These are phyloP conservation scores for Etia nguti DNA, from an alignment of 2,113 vertebrate species.

Conservation along the genomic window DNA sequence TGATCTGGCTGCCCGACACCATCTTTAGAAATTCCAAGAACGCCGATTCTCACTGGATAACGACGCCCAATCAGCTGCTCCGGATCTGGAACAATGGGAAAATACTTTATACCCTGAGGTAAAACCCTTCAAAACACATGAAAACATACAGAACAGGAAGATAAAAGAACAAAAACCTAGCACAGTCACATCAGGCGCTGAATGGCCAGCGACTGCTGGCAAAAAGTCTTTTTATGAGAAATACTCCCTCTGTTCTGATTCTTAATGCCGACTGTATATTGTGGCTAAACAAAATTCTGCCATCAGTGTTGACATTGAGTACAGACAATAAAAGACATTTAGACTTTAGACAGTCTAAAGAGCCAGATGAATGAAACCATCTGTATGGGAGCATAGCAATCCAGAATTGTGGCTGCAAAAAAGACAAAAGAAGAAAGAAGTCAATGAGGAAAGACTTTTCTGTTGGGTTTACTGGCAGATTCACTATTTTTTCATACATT, in stretches of 20 bases:
- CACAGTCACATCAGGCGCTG: background rate
- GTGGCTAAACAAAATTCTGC: background rate
- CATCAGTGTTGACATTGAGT: background rate
- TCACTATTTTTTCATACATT: background rate
- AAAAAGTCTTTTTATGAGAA: background rate
- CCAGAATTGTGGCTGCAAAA: background rate
- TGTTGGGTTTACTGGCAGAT: background rate
- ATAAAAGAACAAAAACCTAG: background rate
- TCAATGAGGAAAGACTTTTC: background rate
- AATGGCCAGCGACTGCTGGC: background rate
- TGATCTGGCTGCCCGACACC: slow-evolving; percentile 95
- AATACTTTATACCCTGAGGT: slow-evolving; percentile 94
- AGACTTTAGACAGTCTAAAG: background rate
- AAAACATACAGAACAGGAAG: background rate
- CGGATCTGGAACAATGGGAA: slow-evolving; percentile 97
- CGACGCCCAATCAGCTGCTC: slow-evolving; percentile 93
- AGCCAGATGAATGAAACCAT: background rate
- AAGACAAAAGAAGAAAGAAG: background rate
- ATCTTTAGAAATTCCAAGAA: slow-evolving; percentile 97
- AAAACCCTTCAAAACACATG: background rate
- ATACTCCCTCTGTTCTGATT: background rate
- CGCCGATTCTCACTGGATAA: slow-evolving; percentile 95
- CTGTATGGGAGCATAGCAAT: background rate
- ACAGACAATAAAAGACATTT: background rate
- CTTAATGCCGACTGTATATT: background rate